Percentiles rank a stretch among this genome's conserved stretches.
These are phyloP conservation scores for Therioaphis trifolii DNA, from an alignment of 2,888 invertebrate genomes.

Conservation along the genomic window DNA sequence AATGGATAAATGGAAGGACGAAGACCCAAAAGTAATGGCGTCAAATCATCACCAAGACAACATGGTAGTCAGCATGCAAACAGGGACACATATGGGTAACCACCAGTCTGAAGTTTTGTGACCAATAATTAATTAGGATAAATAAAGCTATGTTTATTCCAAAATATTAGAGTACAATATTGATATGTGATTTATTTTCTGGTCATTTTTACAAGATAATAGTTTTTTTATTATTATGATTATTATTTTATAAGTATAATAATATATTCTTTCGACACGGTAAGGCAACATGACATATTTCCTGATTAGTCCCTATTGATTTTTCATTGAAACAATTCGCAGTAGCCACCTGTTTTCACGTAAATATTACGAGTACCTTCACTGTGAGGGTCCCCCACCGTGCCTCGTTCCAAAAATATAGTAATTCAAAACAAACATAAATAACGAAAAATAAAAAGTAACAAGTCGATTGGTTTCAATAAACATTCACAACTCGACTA, in stretches of 20 bases:
- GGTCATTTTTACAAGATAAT: slow-evolving; percentile 33
- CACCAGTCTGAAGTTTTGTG: slow-evolving; percentile 59
- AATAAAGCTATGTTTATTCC: slow-evolving; percentile 24
- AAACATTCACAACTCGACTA: not conserved
- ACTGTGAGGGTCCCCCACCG: not conserved
- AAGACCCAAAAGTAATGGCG: slow-evolving; percentile 77
- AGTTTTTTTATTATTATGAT: slow-evolving; percentile 34
- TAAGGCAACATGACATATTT: slow-evolving; percentile 31
- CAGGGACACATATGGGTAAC: slow-evolving; percentile 54
- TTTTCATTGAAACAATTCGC: not conserved
- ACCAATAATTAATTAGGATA: slow-evolving; percentile 57
- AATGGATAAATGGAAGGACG: slow-evolving; percentile 99
- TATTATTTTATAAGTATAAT: slow-evolving; percentile 14
- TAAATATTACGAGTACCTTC: not conserved
- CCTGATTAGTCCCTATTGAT: not conserved
- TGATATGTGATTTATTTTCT: slow-evolving; percentile 56
- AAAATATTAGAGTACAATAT: slow-evolving; percentile 47
- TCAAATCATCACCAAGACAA: slow-evolving; percentile 69
- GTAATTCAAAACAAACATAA: not conserved
- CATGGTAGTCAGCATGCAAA: slow-evolving; percentile 43
- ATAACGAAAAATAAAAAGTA: slow-evolving; percentile 11
- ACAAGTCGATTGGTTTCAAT: not conserved
- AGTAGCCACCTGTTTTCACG: not conserved
- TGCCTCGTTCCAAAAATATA: not conserved
- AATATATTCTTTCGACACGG: slow-evolving; percentile 5